Conservation (phyloP, 1,140 invertebrate species). For the Melitaea cinxia region DNA sequence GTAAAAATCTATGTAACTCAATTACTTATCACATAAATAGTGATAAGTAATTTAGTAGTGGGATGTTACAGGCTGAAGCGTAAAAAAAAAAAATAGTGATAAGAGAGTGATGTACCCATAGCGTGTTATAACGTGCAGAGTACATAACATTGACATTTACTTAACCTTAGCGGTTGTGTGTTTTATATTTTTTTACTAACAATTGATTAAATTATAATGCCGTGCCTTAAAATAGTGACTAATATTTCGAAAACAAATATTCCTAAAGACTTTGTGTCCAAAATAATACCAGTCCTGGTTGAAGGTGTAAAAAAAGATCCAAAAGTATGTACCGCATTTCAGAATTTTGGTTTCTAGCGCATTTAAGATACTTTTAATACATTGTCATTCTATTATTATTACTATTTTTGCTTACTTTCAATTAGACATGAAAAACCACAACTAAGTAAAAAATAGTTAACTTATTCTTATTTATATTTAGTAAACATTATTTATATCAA, state of each 20-base stretch:
- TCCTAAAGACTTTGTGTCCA: slow-evolving; percentile 58
- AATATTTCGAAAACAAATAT: slow-evolving; percentile 62
- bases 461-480: no score
- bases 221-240: slow-evolving; percentile 62
- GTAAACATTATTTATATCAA: no score
- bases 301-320: slow-evolving; percentile 51
- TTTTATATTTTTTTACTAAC: neutral
- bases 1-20: neutral
- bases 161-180: neutral
- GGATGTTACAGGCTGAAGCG: neutral
- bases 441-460: no score
- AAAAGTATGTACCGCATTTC: slow-evolving; percentile 44
- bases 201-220: slow-evolving; percentile 43
- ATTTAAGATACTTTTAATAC: neutral
- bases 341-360: neutral
- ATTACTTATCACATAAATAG: slow-evolving; percentile 3
- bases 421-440: no score
- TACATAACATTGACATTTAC: neutral
- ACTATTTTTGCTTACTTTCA: no score
- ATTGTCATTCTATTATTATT: neutral
- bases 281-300: slow-evolving; percentile 54
- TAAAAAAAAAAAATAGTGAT: neutral
- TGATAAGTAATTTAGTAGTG: slow-evolving; percentile 1
- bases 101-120: neutral
- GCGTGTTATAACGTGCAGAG: no score